Percentiles rank a stretch among this genome's conserved stretches.
These are phyloP conservation scores for Gerris lacustris DNA, from an alignment of 2,888 invertebrate species.

Conservation along the genomic window DNA sequence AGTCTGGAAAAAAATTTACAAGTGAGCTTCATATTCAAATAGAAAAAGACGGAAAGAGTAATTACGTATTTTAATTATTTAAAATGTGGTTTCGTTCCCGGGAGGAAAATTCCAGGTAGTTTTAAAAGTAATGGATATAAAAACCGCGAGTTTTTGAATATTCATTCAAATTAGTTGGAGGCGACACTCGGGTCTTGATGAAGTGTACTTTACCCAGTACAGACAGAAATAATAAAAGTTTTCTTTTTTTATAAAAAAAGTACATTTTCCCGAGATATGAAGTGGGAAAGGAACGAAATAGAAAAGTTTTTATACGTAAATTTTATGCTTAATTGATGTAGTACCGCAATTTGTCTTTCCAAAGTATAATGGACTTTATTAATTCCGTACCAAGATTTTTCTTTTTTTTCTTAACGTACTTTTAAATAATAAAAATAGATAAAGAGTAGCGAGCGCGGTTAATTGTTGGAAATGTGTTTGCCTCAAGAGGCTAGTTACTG, in stretches of 20 bases:
- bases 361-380: too few relatives aligned
- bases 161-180: neutral
- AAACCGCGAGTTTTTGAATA: neutral
- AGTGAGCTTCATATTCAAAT: neutral
- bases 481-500: neutral
- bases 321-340: too few relatives aligned
- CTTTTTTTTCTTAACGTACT: too few relatives aligned
- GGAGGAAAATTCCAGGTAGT: neutral
- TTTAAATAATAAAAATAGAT: too few relatives aligned
- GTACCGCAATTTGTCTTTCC: too few relatives aligned
- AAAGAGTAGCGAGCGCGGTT: neutral
- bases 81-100: neutral
- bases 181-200: neutral
- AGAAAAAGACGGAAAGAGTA: neutral
- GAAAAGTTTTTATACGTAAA: too few relatives aligned
- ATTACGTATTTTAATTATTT: neutral
- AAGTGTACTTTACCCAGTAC: neutral
- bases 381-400: too few relatives aligned
- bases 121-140: neutral
- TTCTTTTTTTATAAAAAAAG: neutral
- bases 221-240: conserved; percentile 1
- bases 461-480: neutral
- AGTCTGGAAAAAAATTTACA: neutral
- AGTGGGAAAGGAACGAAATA: too few relatives aligned
- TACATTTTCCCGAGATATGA: too few relatives aligned